These are phyloP conservation scores for Sprattus sprattus DNA, from an alignment of 2,113 vertebrate species.

Conservation along the genomic window DNA sequence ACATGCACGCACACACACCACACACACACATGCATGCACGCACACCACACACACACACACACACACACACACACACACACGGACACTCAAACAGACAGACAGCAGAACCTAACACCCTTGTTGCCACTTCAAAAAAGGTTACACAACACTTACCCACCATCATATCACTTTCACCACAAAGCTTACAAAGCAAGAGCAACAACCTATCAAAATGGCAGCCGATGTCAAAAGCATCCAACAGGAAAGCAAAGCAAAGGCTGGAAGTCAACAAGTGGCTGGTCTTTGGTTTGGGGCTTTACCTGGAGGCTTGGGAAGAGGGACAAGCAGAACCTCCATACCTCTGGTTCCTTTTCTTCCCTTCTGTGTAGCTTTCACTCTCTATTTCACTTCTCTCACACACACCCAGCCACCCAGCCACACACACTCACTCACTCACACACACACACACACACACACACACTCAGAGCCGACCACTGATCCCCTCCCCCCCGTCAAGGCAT, in stretches of 20 bases:
- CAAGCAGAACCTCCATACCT: constrained; percentile 44
- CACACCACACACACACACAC: too few species aligned
- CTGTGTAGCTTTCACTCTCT: constrained; percentile 22
- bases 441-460: constrained; percentile 11
- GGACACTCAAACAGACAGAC: not conserved
- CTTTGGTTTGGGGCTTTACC: constrained; percentile 33
- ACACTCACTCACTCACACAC: not conserved
- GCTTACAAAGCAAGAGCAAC: too few species aligned
- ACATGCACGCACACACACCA: too few species aligned
- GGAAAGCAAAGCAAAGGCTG: not conserved
- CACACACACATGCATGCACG: too few species aligned
- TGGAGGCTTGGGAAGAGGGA: constrained; percentile 40
- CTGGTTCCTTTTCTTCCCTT: constrained; percentile 5
- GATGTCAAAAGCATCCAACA: not conserved
- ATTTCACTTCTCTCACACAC: constrained; percentile 24
- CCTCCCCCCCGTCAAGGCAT: constrained; percentile 38
- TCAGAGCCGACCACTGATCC: constrained; percentile 24
- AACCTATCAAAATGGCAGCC: not conserved
- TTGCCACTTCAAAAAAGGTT: constrained; percentile 1
- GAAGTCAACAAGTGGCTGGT: not conserved
- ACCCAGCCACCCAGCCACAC: not conserved
- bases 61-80: too few species aligned
- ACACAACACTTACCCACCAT: not conserved
- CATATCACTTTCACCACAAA: not conserved
- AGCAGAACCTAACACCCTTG: not conserved